Evolutionary conservation across 1,140 invertebrate genomes (phyloP).

Genomic region (Polyergus mexicanus): DNA sequence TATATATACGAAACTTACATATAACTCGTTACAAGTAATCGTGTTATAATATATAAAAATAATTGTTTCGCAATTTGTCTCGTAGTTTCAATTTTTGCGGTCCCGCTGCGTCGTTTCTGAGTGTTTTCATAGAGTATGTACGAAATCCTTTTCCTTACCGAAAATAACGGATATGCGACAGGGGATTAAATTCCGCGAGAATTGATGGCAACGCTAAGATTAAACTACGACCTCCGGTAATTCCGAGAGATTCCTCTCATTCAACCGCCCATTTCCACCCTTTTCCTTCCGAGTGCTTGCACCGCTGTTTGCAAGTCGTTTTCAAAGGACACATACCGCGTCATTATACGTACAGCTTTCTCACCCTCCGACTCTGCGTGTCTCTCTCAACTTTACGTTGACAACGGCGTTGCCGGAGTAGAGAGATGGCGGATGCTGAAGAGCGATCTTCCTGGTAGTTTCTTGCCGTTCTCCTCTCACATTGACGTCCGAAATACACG

Average conservation of each 20-base stretch:
- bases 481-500: conserved; percentile 42
- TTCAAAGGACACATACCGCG: conserved; percentile 53
- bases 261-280: conserved; percentile 26
- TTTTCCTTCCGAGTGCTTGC: conserved; percentile 51
- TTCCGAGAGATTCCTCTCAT: conserved; percentile 60
- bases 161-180: conserved; percentile 35
- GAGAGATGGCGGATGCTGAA: conserved; percentile 38
- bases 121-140: conserved; percentile 3
- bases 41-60: background rate
- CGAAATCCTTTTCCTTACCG: background rate
- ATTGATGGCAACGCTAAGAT: conserved; percentile 60
- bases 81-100: background rate
- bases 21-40: background rate
- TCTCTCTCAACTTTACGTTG: conserved; percentile 5
- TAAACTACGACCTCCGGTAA: conserved; percentile 59
- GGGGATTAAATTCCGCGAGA: conserved; percentile 61
- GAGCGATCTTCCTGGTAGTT: conserved; percentile 53
- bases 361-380: background rate
- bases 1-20: no score
- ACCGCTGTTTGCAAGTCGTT: conserved; percentile 58
- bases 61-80: background rate
- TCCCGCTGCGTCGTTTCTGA: background rate
- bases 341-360: conserved; percentile 57
- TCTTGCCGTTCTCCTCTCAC: conserved; percentile 42
- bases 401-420: background rate